Evolutionary conservation across 2,888 invertebrate genomes (phyloP), one percentile per base, ranked within the genome.

Genomic region (Malacosoma neustria): DNA sequence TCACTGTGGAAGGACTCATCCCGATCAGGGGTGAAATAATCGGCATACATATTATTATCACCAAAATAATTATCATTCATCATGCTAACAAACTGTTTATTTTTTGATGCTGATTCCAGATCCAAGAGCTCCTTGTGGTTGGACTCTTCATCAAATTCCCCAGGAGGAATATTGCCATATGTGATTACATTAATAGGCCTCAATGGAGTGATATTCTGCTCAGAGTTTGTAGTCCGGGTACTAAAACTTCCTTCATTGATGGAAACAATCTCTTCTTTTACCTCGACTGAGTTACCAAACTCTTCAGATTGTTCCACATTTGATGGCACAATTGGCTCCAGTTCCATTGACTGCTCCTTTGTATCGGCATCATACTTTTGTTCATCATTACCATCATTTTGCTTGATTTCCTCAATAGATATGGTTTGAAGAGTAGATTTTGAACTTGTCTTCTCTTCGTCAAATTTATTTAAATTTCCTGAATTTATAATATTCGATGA

Each of bases 61-160:
- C 85, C 82, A 37, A 85, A 82, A 43, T 86, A 86, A 43, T 84
- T 82, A 30, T 85, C 85, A 45, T 72, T 82, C 65, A 85, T 85
- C 76, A 86, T 80, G 39, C 54, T 81, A 3, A 79, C 85, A 48
- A 84, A 81, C 43, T 84, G 82, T 40, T 84, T 85, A 44, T 68
- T 82, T 47, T 84, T 84, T 0, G 76, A 71, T 11, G 76, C 57
- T 1, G 73, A 69, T 49, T 82, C 84, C 1, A 82, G 56, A 40
- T 81, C 80, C 11, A 84, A 51, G 2, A 84, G 56, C 42, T 85
- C 82, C 29, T 68, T 64, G 32, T 81, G 74, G 42, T 69, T 76
- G 1, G 82, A 74, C 15, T 81, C 81, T 11, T 80, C 82, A 13
- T 81, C 77, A 39, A 80, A 77, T 29, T 76, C 73, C 1, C 61